Evolutionary conservation across 2,888 invertebrate genomes (phyloP).

Genomic region (Tetropium fuscum): DNA sequence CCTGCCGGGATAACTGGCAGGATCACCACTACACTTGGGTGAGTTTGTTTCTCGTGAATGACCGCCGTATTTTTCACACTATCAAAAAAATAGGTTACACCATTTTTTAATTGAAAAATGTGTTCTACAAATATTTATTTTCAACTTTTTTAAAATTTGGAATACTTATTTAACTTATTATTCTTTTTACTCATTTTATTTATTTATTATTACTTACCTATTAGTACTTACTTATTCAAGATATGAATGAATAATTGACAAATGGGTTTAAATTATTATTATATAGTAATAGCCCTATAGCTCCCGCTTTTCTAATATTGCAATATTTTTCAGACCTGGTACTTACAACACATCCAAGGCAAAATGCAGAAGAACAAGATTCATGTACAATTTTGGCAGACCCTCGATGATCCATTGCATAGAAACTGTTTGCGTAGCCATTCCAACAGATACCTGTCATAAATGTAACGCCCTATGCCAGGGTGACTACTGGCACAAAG

Average conservation of each 20-base stretch:
- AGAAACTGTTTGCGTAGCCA: slow-evolving; percentile 64
- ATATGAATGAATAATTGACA: too few species aligned
- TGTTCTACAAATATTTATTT: too few species aligned
- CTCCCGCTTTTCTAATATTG: not conserved
- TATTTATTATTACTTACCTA: not conserved
- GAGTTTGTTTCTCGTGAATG: too few species aligned
- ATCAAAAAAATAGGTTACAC: too few species aligned
- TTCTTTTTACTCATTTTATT: too few species aligned
- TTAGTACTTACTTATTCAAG: not conserved
- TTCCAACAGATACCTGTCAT: slow-evolving; percentile 62
- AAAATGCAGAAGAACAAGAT: slow-evolving; percentile 56
- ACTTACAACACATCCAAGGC: slow-evolving; percentile 49
- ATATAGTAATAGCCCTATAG: not conserved
- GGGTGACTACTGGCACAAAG: slow-evolving; percentile 68
- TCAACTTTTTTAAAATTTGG: too few species aligned
- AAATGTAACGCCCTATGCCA: slow-evolving; percentile 62
- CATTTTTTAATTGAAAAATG: too few species aligned
- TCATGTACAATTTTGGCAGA: slow-evolving; percentile 64
- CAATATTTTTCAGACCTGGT: slow-evolving; percentile 52
- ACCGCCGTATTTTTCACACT: too few species aligned
- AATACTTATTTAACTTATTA: too few species aligned
- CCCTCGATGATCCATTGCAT: slow-evolving; percentile 63
- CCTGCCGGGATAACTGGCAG: too few species aligned
- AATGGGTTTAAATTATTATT: too few species aligned
- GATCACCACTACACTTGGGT: too few species aligned